Base-by-base conservation (phyloP, 1,140 invertebrate species). In the Hypsibius dujardini region DNA sequence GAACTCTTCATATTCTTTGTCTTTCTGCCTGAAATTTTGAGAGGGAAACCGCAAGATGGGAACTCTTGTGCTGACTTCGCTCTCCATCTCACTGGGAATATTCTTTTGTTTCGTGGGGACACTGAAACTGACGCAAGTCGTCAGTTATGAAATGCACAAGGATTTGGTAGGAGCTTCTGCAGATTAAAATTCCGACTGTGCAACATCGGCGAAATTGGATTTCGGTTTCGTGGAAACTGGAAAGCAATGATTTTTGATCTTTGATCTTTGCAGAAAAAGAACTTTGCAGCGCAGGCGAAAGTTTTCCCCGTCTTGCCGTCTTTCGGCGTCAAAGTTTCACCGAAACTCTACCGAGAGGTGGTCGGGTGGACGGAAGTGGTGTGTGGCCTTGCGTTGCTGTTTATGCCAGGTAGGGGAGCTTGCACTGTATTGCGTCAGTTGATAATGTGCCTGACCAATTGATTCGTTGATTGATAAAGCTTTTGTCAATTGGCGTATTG, bases 121-220 rank as follows among this genome's bases (percentile, higher is more conserved):
- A 7, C 42, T 67, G 62, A 67, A 67, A 42, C 62, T 67, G 7
- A 67, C 62, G 7, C 62, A 67, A 42, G 62, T 67, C 42, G 62
- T 67, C 62, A 67, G 62, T 42, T 67, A 67, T 67, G 62, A 67
- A 42, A 67, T 67, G 62, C 62, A 67, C 42, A 67, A 67, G 42
- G 62, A 67, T 42, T 42, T 67, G 62, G 62, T 67, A 42, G 45
- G 62, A 14, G 7, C 62, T 67, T 42, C n/a, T n/a, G n/a, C n/a
- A n/a, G n/a, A n/a, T n/a, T n/a, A n/a, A n/a, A n/a, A n/a, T n/a
- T n/a, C n/a, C n/a, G n/a, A n/a, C n/a, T 7, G 7, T 67, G 7
- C 3, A 12, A 67, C 45, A 67, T 67, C 7, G 42, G 62, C 42
- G 3, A 42, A 14, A 67, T 42, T 14, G 3, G 42, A 42, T 67